Evolutionary conservation across 2,113 vertebrate species (phyloP).

Genomic region (Centropus bengalensis): DNA sequence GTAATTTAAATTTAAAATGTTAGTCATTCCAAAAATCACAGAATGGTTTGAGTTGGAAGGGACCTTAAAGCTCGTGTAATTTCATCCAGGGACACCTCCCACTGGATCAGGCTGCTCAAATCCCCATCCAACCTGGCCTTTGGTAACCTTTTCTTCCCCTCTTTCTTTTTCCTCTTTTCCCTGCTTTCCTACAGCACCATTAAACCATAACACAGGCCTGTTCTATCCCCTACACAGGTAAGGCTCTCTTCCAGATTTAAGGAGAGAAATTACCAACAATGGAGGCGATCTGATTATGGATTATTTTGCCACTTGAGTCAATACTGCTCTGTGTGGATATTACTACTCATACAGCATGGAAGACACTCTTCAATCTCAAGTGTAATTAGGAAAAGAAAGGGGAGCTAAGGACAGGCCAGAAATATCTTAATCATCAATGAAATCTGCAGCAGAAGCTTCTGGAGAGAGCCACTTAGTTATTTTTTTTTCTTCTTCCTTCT

Average conservation of each 20-base stretch:
- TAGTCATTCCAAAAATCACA: not conserved
- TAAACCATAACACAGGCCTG: not conserved
- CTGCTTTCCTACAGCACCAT: not conserved
- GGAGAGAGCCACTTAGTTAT: not conserved
- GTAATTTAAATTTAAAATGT: not conserved
- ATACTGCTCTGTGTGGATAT: not conserved
- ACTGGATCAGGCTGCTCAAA: too few species aligned
- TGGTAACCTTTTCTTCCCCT: not conserved
- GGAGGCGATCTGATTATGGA: not conserved
- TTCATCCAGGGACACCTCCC: too few species aligned
- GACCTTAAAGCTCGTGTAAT: too few species aligned
- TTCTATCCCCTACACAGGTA: not conserved
- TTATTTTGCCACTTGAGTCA: not conserved
- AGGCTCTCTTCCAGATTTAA: not conserved
- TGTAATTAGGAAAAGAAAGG: not conserved
- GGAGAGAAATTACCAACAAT: not conserved
- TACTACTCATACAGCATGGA: not conserved
- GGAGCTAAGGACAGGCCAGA: slow-evolving; percentile 49
- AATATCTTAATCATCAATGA: slow-evolving; percentile 40
- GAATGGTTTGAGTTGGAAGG: too few species aligned
- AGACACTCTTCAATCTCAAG: not conserved
- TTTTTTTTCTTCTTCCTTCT: too few species aligned
- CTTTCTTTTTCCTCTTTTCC: not conserved
- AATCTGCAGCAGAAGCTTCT: slow-evolving; percentile 49
- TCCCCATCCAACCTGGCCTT: too few species aligned